A percentile compares a stretch with the other conserved stretches of the same genome.
These are phyloP conservation scores for Sebastes jordani DNA, from an alignment of 2,797 vertebrate genomes.

Conservation along the genomic window DNA sequence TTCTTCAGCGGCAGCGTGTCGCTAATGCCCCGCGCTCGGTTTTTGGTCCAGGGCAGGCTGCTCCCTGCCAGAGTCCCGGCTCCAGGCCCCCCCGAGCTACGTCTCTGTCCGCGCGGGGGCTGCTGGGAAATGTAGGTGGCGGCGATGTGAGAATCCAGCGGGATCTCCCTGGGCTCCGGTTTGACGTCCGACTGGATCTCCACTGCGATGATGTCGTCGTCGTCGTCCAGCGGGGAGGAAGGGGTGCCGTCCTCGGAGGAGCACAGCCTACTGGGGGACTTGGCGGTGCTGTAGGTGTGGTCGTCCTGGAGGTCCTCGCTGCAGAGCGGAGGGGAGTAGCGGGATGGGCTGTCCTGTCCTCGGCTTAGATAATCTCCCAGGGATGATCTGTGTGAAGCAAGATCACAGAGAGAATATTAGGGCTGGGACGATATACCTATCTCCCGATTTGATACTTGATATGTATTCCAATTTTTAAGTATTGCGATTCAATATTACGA, in stretches of 20 bases:
- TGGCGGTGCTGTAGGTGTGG: constrained; percentile 96
- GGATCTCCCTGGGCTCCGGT: constrained; percentile 89
- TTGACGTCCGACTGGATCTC: constrained; percentile 87
- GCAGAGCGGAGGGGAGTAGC: constrained; percentile 89
- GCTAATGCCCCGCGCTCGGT: constrained; percentile 85
- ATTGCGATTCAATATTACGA: no score
- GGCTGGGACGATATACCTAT: no score
- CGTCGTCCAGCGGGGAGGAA: constrained; percentile 85
- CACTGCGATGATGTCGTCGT: constrained; percentile 85
- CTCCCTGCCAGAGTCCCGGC: constrained; percentile 83
- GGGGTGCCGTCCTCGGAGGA: constrained; percentile 84
- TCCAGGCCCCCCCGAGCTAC: constrained; percentile 79
- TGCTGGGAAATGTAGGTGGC: constrained; percentile 84
- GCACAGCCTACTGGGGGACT: constrained; percentile 85
- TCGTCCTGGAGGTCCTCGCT: constrained; percentile 94
- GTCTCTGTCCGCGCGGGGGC: constrained; percentile 88
- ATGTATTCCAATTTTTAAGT: no score
- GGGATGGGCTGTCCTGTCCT: constrained; percentile 88
- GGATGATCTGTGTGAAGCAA: constrained; percentile 84
- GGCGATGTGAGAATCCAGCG: constrained; percentile 83
- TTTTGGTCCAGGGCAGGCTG: constrained; percentile 90
- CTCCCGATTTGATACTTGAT: no score
- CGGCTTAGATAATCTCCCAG: constrained; percentile 88
- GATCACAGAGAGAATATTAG: constrained; percentile 19
- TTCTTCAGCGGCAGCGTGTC: constrained; percentile 98